phyloP scores from a whole-genome alignment of 1,140 invertebrate genomes.

The Macrobrachium nipponense region DNA sequence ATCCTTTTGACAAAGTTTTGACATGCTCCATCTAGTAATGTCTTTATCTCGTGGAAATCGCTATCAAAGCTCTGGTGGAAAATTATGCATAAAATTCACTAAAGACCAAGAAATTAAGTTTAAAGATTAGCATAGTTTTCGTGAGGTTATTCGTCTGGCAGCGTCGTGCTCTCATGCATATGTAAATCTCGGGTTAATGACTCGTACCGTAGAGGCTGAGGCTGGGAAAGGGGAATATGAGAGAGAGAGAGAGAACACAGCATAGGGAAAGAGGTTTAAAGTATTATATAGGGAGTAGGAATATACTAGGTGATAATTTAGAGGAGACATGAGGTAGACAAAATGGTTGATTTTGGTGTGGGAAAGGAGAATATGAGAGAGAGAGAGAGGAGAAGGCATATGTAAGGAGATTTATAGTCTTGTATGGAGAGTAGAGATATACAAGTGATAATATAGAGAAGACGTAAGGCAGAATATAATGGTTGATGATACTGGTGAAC shows the following conservation, averaged over 20 bases:
- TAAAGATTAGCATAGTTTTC: slow-evolving; percentile 27
- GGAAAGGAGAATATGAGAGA: background rate
- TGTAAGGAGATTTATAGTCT: background rate
- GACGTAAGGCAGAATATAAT: background rate
- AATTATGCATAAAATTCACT: slow-evolving; percentile 38
- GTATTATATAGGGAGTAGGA: background rate
- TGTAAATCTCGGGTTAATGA: slow-evolving; percentile 30
- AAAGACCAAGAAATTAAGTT: slow-evolving; percentile 35
- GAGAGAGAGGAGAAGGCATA: no score
- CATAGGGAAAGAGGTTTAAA: background rate
- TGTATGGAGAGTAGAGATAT: no score
- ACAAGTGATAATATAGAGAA: no score
- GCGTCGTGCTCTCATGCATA: slow-evolving; percentile 23
- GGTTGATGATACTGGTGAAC: no score
- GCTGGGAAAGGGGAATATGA: background rate
- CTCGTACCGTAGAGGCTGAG: slow-evolving; percentile 17
- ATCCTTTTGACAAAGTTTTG: no score
- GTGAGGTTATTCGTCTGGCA: slow-evolving; percentile 29
- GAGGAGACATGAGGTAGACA: no score
- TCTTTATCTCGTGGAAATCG: no score
- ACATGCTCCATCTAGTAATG: no score
- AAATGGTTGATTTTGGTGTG: no score
- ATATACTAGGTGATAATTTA: background rate
- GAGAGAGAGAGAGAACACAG: background rate
- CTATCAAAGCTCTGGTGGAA: slow-evolving; percentile 9